phyloP scores from a whole-genome alignment of 2,797 vertebrate species.

The Pygocentrus nattereri region DNA sequence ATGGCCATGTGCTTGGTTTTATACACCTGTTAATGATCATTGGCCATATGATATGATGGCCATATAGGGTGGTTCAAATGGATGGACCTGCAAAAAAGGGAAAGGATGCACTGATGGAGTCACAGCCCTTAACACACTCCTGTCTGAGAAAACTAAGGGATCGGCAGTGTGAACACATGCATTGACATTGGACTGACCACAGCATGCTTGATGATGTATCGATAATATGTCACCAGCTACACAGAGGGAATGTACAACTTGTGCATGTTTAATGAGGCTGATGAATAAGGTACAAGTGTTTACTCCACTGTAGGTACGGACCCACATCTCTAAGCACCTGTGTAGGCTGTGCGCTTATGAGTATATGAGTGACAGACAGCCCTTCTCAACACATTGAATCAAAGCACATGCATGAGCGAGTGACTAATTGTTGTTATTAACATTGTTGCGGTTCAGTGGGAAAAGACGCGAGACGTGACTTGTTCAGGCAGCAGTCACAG shows the following conservation, averaged over 20 bases:
- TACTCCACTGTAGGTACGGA: background rate
- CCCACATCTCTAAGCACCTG: background rate
- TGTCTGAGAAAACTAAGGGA: background rate
- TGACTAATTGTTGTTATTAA: slow-evolving; percentile 13
- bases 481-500: background rate
- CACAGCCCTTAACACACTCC: background rate
- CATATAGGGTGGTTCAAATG: too few species aligned
- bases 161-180: background rate
- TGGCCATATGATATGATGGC: too few species aligned
- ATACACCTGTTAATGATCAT: too few species aligned
- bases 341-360: background rate
- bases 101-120: too few species aligned
- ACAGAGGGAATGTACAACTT: background rate
- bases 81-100: too few species aligned
- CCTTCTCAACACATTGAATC: background rate
- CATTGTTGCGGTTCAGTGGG: background rate
- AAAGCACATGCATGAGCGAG: background rate
- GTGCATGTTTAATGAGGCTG: background rate
- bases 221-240: background rate
- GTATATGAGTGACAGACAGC: background rate
- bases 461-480: background rate
- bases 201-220: background rate
- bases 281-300: slow-evolving; percentile 33
- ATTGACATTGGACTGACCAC: background rate
- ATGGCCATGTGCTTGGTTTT: too few species aligned